Percentiles rank a stretch among this genome's conserved stretches.
Conservation (phyloP, 1,140 invertebrate genomes). For the Drosophila punjabiensis region DNA sequence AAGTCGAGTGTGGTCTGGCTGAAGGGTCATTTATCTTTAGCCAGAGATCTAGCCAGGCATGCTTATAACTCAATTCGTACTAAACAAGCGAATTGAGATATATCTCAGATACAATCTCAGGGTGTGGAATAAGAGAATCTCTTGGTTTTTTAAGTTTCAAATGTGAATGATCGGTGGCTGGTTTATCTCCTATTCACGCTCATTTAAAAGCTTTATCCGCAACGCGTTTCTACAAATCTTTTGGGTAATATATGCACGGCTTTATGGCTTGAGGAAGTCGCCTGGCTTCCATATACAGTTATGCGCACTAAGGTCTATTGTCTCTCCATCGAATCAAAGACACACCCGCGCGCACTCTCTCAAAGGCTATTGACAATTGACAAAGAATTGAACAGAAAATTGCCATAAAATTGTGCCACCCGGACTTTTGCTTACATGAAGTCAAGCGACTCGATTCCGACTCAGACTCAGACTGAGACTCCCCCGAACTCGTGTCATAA, state of each 20-base stretch:
- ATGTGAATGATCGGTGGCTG: background rate
- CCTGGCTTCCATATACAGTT: slow-evolving; percentile 44
- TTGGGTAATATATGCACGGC: slow-evolving; percentile 17
- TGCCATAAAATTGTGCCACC: slow-evolving; percentile 32
- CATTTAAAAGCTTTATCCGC: background rate
- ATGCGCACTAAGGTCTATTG: slow-evolving; percentile 20
- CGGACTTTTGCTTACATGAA: slow-evolving; percentile 25
- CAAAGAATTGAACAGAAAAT: slow-evolving; percentile 37
- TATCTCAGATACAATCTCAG: slow-evolving; percentile 4
- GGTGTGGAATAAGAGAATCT: background rate
- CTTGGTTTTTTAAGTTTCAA: background rate
- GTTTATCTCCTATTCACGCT: background rate
- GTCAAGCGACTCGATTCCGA: no score
- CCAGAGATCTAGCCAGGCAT: slow-evolving; percentile 24
- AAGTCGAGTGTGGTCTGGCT: slow-evolving; percentile 19
- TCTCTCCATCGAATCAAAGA: slow-evolving; percentile 9
- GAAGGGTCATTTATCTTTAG: slow-evolving; percentile 33
- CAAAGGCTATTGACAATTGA: slow-evolving; percentile 31
- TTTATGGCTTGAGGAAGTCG: slow-evolving; percentile 29
- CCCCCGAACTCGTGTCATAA: slow-evolving; percentile 14
- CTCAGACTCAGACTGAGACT: background rate
- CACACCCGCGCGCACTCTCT: slow-evolving; percentile 28
- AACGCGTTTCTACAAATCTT: slow-evolving; percentile 3
- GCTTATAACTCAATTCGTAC: slow-evolving; percentile 25
- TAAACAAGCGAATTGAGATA: slow-evolving; percentile 11